Base-by-base conservation (phyloP, 2,113 vertebrate species). In the Scomber japonicus region DNA sequence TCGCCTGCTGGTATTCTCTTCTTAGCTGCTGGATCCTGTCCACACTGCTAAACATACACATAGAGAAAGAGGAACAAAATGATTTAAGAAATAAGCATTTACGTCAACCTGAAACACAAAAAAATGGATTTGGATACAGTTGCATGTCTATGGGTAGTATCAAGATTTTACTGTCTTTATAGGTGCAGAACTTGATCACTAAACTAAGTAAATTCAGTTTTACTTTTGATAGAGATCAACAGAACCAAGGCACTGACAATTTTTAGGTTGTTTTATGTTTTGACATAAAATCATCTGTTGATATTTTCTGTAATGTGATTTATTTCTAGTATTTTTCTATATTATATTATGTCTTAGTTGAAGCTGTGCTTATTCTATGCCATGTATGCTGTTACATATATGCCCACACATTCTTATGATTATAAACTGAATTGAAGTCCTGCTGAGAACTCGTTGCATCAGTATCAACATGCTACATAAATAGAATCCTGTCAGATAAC, bases 1-100 rank as follows among this genome's bases (percentile, higher is more conserved):
- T 94, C 17, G 98, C 97, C 89, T 98, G 97, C n/a, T 97, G 96
- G 88, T 97, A 99, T 81, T 99, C 98, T 88, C 96, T 96, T 73
- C 97, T 92, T 48, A 99, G 76, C 92, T 96, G 96, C 94, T 98
- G 97, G 93, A 99, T 98, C 3, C 98, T 95, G 54, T 98, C 97
- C 63, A 96, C 92, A 24, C 95, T 96, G 82, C 88, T 93, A 24
- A 78, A 88, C n/a, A 78, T 60, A 66, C 50, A 76, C 16, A 75
- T 2, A 62, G n/a, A 46, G 44, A 65, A 24, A 55, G 11, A 61
- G 16, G 35, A n/a, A 69, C 45, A 44, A 40, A 0, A 12, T 0
- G 44, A 13, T 49, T 48, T n/a, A 40, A 14, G 11, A 79, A 57
- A 63, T 3, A 15, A 49, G 10, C 10, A 51, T 71, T 57, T 31